phyloP scores from a whole-genome alignment of 2,113 vertebrate genomes.

The Atlantisia rogersi region DNA sequence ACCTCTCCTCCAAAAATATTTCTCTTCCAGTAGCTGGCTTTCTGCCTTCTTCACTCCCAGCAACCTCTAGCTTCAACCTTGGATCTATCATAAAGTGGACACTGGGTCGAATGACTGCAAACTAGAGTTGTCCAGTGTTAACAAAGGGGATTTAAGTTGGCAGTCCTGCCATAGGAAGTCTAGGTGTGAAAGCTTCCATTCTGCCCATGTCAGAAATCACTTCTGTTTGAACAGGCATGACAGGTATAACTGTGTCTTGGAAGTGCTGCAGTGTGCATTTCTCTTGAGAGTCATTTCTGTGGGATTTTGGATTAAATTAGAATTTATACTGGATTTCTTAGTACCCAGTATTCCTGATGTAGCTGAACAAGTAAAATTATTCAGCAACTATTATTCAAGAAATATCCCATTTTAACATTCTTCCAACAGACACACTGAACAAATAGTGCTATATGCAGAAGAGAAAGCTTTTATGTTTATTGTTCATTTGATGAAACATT shows the following conservation, averaged over 20 bases:
- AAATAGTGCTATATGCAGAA: not conserved
- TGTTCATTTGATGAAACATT: not conserved
- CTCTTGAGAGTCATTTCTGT: not conserved
- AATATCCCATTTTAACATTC: not conserved
- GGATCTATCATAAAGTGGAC: not conserved
- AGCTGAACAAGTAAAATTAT: constrained; percentile 9
- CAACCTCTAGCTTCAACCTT: not conserved
- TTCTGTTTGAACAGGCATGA: constrained; percentile 25
- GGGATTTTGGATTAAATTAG: constrained; percentile 10
- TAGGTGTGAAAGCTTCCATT: constrained; percentile 31
- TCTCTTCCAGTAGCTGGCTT: not conserved
- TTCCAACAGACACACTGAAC: not conserved
- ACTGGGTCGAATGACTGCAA: not conserved
- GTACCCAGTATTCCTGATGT: not conserved
- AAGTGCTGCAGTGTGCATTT: not conserved
- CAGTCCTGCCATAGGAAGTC: not conserved
- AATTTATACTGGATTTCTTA: constrained; percentile 9
- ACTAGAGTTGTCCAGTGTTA: not conserved
- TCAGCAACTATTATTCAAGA: not conserved
- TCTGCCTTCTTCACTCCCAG: not conserved
- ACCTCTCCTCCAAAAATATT: not conserved
- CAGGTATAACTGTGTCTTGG: not conserved
- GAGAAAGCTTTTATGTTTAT: not conserved
- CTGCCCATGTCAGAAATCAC: constrained; percentile 27
- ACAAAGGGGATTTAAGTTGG: not conserved